Percentiles rank a stretch among this genome's conserved stretches.
phyloP scores from a whole-genome alignment of 2,113 vertebrate genomes.

The Notothenia rossii region DNA sequence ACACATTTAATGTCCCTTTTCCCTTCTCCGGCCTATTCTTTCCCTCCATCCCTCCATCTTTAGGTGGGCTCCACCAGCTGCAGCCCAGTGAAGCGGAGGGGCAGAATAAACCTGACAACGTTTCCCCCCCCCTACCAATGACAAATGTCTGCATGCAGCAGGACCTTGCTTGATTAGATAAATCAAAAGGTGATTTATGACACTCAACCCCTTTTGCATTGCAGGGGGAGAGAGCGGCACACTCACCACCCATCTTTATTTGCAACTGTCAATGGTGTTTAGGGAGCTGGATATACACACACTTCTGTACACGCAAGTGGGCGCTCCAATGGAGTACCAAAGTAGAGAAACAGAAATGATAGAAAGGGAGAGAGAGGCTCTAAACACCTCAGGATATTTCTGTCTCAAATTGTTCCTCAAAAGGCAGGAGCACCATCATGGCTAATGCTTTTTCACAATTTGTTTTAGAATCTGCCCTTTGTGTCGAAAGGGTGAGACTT shows the following conservation, averaged over 20 bases:
- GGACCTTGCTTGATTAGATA: slow-evolving; percentile 88
- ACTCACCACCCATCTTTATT: slow-evolving; percentile 87
- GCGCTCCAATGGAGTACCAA: slow-evolving; percentile 38
- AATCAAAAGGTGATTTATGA: slow-evolving; percentile 91
- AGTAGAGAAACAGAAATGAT: slow-evolving; percentile 3
- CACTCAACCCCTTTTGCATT: slow-evolving; percentile 84
- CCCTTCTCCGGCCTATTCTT: slow-evolving; percentile 46
- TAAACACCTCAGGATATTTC: slow-evolving; percentile 71
- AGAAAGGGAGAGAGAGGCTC: slow-evolving; percentile 36
- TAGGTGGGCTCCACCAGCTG: slow-evolving; percentile 72
- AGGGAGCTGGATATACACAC: slow-evolving; percentile 63
- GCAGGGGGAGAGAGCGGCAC: slow-evolving; percentile 73
- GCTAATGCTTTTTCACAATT: slow-evolving; percentile 54
- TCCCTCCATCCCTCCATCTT: slow-evolving; percentile 60
- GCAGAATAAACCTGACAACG: slow-evolving; percentile 81
- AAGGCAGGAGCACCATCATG: slow-evolving; percentile 45
- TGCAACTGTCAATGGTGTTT: slow-evolving; percentile 84
- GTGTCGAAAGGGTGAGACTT: slow-evolving; percentile 47
- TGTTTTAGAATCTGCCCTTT: slow-evolving; percentile 60
- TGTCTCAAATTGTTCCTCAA: slow-evolving; percentile 59
- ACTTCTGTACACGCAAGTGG: slow-evolving; percentile 52
- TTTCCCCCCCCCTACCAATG: slow-evolving; percentile 69
- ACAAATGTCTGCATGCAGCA: slow-evolving; percentile 86
- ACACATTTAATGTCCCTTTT: slow-evolving; percentile 77
- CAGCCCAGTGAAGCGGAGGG: slow-evolving; percentile 76